A percentile compares a stretch with the other conserved stretches of the same genome.
These are phyloP conservation scores for Ditylenchus dipsaci DNA, from an alignment of 1,140 invertebrate genomes.

Conservation along the genomic window DNA sequence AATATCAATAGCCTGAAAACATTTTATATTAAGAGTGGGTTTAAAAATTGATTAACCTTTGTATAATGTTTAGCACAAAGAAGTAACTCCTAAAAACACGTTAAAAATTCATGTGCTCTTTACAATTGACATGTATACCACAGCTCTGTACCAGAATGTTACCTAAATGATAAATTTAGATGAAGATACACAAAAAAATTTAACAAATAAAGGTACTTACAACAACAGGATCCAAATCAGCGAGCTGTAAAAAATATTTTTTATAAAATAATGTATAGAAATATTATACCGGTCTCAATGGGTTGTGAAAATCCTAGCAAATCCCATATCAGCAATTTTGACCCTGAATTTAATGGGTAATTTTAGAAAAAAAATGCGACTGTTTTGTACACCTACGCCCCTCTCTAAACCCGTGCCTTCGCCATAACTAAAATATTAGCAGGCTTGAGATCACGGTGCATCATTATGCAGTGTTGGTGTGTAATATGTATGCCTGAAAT, in stretches of 20 bases:
- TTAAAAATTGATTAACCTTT: conserved; percentile 53
- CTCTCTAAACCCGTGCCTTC: conserved; percentile 76
- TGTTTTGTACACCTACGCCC: conserved; percentile 61
- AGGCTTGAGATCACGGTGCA: conserved; percentile 90
- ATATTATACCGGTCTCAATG: conserved; percentile 69
- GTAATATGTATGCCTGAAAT: too few relatives aligned
- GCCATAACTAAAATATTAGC: conserved; percentile 99
- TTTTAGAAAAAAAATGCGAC: too few relatives aligned
- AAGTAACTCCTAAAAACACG: conserved; percentile 69
- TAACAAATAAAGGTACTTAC: too few relatives aligned
- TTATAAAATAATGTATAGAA: neutral
- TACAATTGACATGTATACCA: conserved; percentile 57
- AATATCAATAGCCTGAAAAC: conserved; percentile 70
- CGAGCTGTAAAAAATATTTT: conserved; percentile 68
- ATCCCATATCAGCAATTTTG: conserved; percentile 89
- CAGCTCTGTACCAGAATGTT: conserved; percentile 98
- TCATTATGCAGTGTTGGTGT: too few relatives aligned
- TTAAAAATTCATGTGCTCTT: too few relatives aligned
- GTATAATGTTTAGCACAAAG: conserved; percentile 94
- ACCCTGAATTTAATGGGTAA: conserved; percentile 21
- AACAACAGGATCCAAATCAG: conserved; percentile 96
- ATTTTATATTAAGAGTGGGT: neutral
- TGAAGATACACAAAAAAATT: too few relatives aligned
- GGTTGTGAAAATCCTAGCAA: conserved; percentile 98
- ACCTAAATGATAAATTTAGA: too few relatives aligned